Base-by-base conservation (phyloP, 2,797 vertebrate species). In the Acanthurus tractus region DNA sequence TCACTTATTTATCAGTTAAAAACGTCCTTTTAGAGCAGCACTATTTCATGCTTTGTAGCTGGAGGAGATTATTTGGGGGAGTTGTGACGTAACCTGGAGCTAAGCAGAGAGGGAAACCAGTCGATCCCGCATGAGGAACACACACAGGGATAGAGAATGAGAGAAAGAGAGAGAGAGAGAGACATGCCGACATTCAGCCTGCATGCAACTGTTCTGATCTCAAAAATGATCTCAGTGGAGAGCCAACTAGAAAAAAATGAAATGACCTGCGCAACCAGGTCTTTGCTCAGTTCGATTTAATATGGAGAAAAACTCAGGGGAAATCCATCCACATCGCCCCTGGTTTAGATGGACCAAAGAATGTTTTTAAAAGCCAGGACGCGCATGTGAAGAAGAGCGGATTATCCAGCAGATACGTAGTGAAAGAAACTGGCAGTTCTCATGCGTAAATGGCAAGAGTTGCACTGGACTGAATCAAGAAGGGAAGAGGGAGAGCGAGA, bases 61-160 rank as follows among this genome's bases (percentile, higher is more conserved):
- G 23, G 69, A 70, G 68, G 78, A 83, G 74, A 90, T 85, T 86
- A 87, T 90, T 90, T 84, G 85, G 81, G 74, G 82, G 59, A 70
- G 71, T 71, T 66, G 76, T 95, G 93, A 94, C 89, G 91, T 92
- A 88, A 94, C 61, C 38, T 71, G 77, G 75, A 81, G 63, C 76
- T 91, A 78, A 76, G 65, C 67, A 73, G 71, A 72, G 86, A 79
- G 85, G 70, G 56, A 2, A 20, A 8, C 17, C 23, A 52, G 66
- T 57, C 77, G 29, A 34, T 34, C 29, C 29, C 29, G 29, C 82
- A 56, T 66, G 57, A 76, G 61, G 69, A 82, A 57, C 38, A 80
- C 40, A 55, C 17, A 58, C 42, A 50, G 57, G 53, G 44, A 52
- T 10, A 15, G 46, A 48, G 75, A 34, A 22, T 18, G 45, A 34